Evolutionary conservation across 1,140 invertebrate genomes (phyloP), one percentile per base, ranked within the genome.

Genomic region (Pogonomyrmex californicus): DNA sequence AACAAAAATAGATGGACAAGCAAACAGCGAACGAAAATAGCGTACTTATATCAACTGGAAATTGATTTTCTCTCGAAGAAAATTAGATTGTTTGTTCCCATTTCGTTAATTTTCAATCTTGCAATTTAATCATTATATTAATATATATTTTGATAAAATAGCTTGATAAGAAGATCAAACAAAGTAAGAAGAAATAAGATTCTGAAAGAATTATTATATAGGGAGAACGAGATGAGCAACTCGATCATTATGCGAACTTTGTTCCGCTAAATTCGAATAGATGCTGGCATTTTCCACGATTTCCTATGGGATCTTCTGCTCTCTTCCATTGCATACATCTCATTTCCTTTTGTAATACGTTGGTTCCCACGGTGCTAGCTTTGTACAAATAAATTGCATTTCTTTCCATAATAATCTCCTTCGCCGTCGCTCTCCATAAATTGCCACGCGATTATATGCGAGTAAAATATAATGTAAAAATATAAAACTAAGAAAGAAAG

Each of bases 161-260:
- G 44, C 12, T 65, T 9, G 60, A 79, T 10, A 12, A 65, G 73
- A 75, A 66, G n/a, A n/a, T 78, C 66, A 77, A 51, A 58, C 68
- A n/a, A 83, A 44, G n/a, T 66, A 33, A 68, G 68, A 68, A 75
- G n/a, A n/a, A n/a, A 62, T 56, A 76, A 73, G 87, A 89, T 90
- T 83, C 81, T 38, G 58, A 36, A 79, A 68, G 49, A 83, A 58
- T 90, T 87, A 82, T 90, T 86, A 82, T 86, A 38, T 23, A 44
- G 63, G n/a, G 71, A 73, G 68, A 68, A 36, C 30, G 41, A 58
- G 66, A 82, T 71, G 79, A 82, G 79, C 86, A 58, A 76, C 68
- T 85, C 68, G 88, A 82, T 86, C 89, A 90, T 90, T 90, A 90
- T 87, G 77, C 88, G 75, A 71, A 86, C 88, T 87, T 90, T 90